Conservation (phyloP, 1,140 invertebrate genomes). For the Lasioglossum baleicum region DNA sequence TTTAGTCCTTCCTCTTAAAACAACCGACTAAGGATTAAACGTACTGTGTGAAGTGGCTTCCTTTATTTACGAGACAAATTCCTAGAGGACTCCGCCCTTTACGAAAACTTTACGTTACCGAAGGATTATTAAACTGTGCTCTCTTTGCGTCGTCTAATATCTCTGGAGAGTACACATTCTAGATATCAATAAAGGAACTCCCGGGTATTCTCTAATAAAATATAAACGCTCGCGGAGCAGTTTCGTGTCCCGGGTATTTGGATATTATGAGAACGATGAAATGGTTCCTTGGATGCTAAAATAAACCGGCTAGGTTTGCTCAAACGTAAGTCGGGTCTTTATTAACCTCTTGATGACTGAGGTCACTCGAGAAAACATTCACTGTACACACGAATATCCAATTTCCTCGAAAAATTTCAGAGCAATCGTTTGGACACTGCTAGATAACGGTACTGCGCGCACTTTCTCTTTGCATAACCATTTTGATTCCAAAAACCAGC, state of each 20-base stretch:
- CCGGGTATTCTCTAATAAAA: slow-evolving; percentile 25
- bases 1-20: not conserved
- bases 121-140: slow-evolving; percentile 20
- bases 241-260: not conserved
- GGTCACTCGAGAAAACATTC: not conserved
- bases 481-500: too few species aligned
- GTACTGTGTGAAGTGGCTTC: not conserved
- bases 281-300: not conserved
- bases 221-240: slow-evolving; percentile 16
- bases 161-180: not conserved
- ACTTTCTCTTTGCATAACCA: too few species aligned
- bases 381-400: not conserved
- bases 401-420: not conserved
- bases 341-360: slow-evolving; percentile 7
- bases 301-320: slow-evolving; percentile 11
- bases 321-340: slow-evolving; percentile 15
- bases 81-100: not conserved
- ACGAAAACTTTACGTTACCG: not conserved
- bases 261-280: not conserved
- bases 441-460: too few species aligned
- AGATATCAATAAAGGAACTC: slow-evolving; percentile 18
- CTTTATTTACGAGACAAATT: slow-evolving; percentile 1
- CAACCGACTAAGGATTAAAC: not conserved
- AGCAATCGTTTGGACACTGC: not conserved
- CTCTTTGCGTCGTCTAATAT: slow-evolving; percentile 3